phyloP scores from a whole-genome alignment of 2,888 invertebrate species.

The Drosophila niveifrons region DNA sequence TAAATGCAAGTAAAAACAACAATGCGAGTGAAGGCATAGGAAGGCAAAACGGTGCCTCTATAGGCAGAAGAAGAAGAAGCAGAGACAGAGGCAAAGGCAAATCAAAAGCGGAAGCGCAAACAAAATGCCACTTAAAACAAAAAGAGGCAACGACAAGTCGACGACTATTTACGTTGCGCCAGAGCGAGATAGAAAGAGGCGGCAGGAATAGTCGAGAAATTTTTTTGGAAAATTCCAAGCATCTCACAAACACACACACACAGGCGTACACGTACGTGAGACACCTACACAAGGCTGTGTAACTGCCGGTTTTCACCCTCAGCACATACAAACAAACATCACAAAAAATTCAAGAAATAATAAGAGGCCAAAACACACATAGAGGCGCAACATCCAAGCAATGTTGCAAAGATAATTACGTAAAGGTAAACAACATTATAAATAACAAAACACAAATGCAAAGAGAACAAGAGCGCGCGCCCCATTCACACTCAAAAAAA shows the following conservation, averaged over 20 bases:
- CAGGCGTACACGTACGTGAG: slow-evolving; percentile 42
- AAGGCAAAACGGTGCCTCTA: slow-evolving; percentile 28
- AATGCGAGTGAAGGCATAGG: slow-evolving; percentile 22
- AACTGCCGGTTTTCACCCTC: slow-evolving; percentile 41
- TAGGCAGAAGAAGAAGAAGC: slow-evolving; percentile 6
- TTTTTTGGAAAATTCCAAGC: slow-evolving; percentile 80
- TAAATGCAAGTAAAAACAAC: slow-evolving; percentile 34
- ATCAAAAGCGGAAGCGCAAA: slow-evolving; percentile 72
- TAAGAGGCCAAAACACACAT: slow-evolving; percentile 19
- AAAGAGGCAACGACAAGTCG: slow-evolving; percentile 46
- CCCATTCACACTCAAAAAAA: slow-evolving; percentile 16
- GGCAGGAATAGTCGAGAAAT: slow-evolving; percentile 50
- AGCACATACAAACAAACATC: slow-evolving; percentile 24
- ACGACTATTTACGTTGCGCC: slow-evolving; percentile 38
- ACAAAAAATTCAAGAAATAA: slow-evolving; percentile 23
- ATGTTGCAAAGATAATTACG: slow-evolving; percentile 78
- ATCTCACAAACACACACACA: slow-evolving; percentile 47
- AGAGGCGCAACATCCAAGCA: slow-evolving; percentile 46
- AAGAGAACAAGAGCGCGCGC: slow-evolving; percentile 25
- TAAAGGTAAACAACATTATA: slow-evolving; percentile 80
- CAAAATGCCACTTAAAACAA: slow-evolving; percentile 70
- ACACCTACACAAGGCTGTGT: slow-evolving; percentile 24
- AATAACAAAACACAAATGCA: slow-evolving; percentile 62
- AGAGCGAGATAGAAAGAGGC: background rate
- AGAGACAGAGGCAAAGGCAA: slow-evolving; percentile 24